Evolutionary conservation across 1,140 invertebrate species (phyloP), one percentile per base, ranked within the genome.

Genomic region (Sarcophaga peregrina): DNA sequence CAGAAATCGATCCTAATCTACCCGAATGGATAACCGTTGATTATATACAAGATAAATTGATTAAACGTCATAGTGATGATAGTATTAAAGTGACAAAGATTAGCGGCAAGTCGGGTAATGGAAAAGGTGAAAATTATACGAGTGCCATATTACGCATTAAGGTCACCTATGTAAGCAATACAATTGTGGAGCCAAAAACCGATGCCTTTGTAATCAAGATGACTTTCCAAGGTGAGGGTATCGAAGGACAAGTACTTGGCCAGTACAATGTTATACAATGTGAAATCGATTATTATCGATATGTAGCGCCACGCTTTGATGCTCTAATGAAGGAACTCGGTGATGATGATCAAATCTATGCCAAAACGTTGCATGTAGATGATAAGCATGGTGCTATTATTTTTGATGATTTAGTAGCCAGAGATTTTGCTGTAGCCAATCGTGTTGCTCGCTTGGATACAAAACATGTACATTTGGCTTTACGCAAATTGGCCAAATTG

Each of bases 401-500:
- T 5, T 88, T 89, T 15, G 88, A 89, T 68, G 88, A 89, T 86
- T 85, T 94, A 50, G 87, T 87, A 8, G 85, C 87, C 68, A 89
- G 87, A 80, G 90, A 91, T 0, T 94, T 92, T 85, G 86, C 86
- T 3, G 92, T 93, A 87, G 91, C 87, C 2, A 90, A 93, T 84
- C 88, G 93, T 50, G 85, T 90, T 8, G 87, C 91, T 76, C 91
- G 93, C 10, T 82, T 93, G 11, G 89, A 93, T 78, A 81, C 91
- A 1, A 84, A 91, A 8, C 91, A 92, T 80, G 85, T 91, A 0
- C 90, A 90, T 25, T 83, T 91, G n/a, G 89, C 92, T 0, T 85
- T 93, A 0, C 91, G 91, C 58, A 91, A 91, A n/a, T 83, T 93
- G 25, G 93, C 92, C 0, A 90, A 88, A n/a, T 93, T 93, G 72